A percentile compares a stretch with the other conserved stretches of the same genome.
phyloP scores from a whole-genome alignment of 2,888 invertebrate genomes.

The Agrilus biguttatus region DNA sequence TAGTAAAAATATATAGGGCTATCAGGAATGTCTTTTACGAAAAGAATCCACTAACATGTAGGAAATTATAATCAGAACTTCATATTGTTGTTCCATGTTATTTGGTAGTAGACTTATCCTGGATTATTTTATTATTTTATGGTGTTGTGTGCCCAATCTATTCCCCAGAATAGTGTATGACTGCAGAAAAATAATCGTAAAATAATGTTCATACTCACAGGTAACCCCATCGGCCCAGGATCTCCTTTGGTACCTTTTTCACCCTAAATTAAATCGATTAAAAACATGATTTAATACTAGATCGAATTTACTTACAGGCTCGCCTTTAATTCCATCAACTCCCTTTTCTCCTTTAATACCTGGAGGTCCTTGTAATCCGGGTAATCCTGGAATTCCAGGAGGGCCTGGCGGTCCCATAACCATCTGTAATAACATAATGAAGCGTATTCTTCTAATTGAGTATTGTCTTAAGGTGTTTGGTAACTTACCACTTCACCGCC shows the following conservation, averaged over 20 bases:
- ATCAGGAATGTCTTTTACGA: too few relatives aligned
- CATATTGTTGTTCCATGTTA: too few relatives aligned
- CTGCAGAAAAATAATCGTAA: background rate
- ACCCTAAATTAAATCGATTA: conserved; percentile 43
- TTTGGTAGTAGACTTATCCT: background rate
- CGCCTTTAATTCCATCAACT: conserved; percentile 68
- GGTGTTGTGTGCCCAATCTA: too few relatives aligned
- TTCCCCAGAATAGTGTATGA: too few relatives aligned
- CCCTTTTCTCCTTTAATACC: conserved; percentile 79
- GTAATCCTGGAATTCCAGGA: conserved; percentile 56
- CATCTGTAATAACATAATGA: conserved; percentile 18
- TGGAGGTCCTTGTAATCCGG: conserved; percentile 69
- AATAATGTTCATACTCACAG: conserved; percentile 52
- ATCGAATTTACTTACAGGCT: conserved; percentile 45
- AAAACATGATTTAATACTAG: background rate
- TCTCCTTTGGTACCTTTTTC: conserved; percentile 71
- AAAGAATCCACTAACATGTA: too few relatives aligned
- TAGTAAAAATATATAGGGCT: too few relatives aligned
- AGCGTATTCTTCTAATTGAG: too few relatives aligned
- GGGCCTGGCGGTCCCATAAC: conserved; percentile 57
- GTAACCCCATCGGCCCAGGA: conserved; percentile 90
- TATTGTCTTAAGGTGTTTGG: background rate
- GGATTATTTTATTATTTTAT: conserved; percentile 5
- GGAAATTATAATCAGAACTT: too few relatives aligned
- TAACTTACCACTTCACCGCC: conserved; percentile 57